These are phyloP conservation scores for Otis tarda DNA, from an alignment of 2,113 vertebrate species.

Conservation along the genomic window DNA sequence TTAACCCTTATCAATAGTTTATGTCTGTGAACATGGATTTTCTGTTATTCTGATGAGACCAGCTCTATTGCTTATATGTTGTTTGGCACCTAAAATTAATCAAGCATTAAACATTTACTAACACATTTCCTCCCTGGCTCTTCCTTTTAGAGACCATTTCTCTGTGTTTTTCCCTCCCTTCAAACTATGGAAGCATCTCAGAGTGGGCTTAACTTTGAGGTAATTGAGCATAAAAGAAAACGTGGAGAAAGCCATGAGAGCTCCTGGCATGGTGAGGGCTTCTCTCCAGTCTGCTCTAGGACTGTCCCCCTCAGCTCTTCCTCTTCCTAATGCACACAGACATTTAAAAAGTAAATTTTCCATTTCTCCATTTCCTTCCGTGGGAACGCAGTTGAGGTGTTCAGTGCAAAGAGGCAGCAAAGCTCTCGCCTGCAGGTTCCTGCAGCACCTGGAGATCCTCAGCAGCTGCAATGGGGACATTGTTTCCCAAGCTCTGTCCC, in stretches of 20 bases:
- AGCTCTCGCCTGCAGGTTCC: not conserved
- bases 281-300: not conserved
- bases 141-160: not conserved
- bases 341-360: not conserved
- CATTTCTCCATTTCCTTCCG: not conserved
- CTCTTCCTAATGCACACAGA: not conserved
- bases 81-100: not conserved
- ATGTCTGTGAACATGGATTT: constrained; percentile 9
- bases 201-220: not conserved
- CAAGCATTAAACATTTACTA: not conserved
- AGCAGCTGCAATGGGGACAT: not conserved
- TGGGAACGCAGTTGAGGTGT: not conserved
- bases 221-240: not conserved
- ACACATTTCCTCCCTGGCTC: not conserved
- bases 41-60: not conserved
- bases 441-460: not conserved
- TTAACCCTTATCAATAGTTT: constrained; percentile 23
- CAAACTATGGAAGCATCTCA: not conserved
- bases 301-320: not conserved
- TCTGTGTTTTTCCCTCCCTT: not conserved
- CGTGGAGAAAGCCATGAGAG: not conserved
- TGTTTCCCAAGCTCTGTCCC: not conserved
- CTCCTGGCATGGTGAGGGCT: not conserved
- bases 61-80: not conserved
- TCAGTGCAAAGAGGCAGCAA: not conserved